Evolutionary conservation across 2,113 vertebrate genomes (phyloP), one percentile per base, ranked within the genome.

Genomic region (Dipodomys spectabilis): DNA sequence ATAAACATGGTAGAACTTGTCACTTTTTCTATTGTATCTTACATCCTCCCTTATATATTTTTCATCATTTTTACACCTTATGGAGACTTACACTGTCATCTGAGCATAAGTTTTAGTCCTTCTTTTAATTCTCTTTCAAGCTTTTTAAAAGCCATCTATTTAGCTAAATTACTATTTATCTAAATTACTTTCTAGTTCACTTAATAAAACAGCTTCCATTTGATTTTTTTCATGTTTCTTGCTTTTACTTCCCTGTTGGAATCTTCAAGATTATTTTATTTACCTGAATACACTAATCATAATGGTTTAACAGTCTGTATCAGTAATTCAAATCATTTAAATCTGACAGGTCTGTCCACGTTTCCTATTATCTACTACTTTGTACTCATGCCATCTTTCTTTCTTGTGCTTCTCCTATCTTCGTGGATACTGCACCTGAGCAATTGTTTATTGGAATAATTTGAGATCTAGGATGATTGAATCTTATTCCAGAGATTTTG

Each of bases 261-360:
- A 83, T 91, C 72, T 72, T 83, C 83, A 91, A 91, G 67, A 80
- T 72, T 74, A 23, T 91, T 87, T 73, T 91, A 86, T 69, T 87
- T 87, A 78, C 82, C 44, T 83, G 68, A 93, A 74, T 91, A 69
- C 18, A 83, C 15, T 62, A 91, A 87, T n/a, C 57, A 67, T 72
- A 73, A 12, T 74, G 30, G 83, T 82, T 90, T 91, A 73, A 78
- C n/a, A 84, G 23, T 91, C 49, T 49, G 49, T 57, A 74, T 77
- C 91, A 78, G 77, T 90, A 30, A 86, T 39, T 77, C 62, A 75
- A 85, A 91, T 86, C 60, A 93, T 74, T 94, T 79, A 91, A 75
- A 77, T n/a, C 28, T 81, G 74, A 80, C 74, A 7, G 30, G 81
- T 91, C 44, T 82, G 12, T 79, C 89, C 82, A 23, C 60, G 57